Percentiles rank a stretch among this genome's conserved stretches.
Conservation (phyloP, 2,113 vertebrate species). For the Morone chrysops region DNA sequence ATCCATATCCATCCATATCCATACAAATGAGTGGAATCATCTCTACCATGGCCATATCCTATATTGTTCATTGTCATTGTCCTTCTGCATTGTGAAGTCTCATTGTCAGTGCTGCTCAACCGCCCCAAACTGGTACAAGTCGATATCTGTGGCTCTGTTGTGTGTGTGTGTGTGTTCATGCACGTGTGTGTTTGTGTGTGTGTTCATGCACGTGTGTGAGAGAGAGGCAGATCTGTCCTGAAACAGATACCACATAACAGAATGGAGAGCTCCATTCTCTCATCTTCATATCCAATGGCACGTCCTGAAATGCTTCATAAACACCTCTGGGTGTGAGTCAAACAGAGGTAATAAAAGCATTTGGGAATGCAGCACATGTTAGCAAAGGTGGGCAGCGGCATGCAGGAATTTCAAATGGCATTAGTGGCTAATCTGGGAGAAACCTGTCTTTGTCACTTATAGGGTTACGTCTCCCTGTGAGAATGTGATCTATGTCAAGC, state of each 20-base stretch:
- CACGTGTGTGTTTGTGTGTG: constrained; percentile 10
- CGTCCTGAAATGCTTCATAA: constrained; percentile 39
- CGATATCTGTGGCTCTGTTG: constrained; percentile 21
- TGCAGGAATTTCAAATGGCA: constrained; percentile 60
- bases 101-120: constrained; percentile 38
- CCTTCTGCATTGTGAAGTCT: constrained; percentile 37
- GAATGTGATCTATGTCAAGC: constrained; percentile 81
- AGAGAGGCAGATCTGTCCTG: constrained; percentile 18
- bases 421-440: constrained; percentile 72
- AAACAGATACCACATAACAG: constrained; percentile 42
- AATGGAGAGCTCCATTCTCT: constrained; percentile 31
- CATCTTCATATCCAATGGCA: constrained; percentile 26
- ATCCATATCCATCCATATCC: too few species aligned
- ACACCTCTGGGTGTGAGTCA: constrained; percentile 36
- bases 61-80: constrained; percentile 40
- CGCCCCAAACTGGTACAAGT: constrained; percentile 49
- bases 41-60: neutral
- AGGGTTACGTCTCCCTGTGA: constrained; percentile 67
- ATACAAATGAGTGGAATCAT: neutral
- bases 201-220: neutral
- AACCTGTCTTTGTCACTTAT: constrained; percentile 75
- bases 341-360: constrained; percentile 31
- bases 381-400: constrained; percentile 42
- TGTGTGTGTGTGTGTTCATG: neutral
- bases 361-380: constrained; percentile 48